phyloP scores from a whole-genome alignment of 35 echinoderm and acorn worm species.

The Nesometra sesokonis region DNA sequence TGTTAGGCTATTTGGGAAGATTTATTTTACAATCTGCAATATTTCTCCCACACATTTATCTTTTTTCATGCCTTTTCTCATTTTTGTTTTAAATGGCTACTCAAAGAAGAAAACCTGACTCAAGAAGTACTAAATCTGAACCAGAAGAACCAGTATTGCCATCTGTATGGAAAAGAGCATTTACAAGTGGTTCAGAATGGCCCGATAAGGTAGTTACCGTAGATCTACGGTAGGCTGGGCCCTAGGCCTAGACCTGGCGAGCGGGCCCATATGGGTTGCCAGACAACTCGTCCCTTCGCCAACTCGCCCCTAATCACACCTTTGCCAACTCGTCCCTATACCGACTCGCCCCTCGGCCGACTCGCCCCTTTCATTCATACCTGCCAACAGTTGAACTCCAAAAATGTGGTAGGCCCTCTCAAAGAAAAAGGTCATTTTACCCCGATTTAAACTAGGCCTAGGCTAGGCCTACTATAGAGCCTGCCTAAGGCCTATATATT shows the following conservation, averaged over 20 bases:
- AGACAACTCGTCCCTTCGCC: no score
- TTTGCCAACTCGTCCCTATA: no score
- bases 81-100: constrained; percentile 34
- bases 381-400: no score
- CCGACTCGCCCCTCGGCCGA: no score
- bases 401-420: no score
- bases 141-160: background rate
- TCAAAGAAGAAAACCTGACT: constrained; percentile 40
- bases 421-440: no score
- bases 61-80: background rate
- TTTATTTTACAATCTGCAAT: background rate
- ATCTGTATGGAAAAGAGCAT: constrained; percentile 54
- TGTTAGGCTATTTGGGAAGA: background rate
- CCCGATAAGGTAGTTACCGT: constrained; percentile 29
- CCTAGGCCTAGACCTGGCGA: background rate
- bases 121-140: background rate
- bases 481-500: no score
- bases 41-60: background rate
- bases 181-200: constrained; percentile 44
- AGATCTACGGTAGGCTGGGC: background rate
- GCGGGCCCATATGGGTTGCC: background rate
- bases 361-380: no score
- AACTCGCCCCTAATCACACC: no score
- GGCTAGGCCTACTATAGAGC: no score
- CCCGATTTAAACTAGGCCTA: no score